These are phyloP conservation scores for Polyommatus icarus DNA, from an alignment of 2,888 invertebrate species.

Conservation along the genomic window DNA sequence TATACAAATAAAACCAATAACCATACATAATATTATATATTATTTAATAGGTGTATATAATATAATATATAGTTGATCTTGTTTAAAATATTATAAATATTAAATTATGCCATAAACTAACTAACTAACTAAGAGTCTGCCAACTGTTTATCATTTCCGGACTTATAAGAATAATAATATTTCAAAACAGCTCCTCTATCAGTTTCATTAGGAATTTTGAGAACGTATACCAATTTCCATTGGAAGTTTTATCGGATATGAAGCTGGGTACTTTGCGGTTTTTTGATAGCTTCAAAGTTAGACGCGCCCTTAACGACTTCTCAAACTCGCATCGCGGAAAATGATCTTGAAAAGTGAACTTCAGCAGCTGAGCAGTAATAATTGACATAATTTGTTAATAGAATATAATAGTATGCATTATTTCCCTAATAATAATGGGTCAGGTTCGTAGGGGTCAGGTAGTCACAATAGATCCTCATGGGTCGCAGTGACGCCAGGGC, in stretches of 20 bases:
- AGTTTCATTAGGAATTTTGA: conserved; percentile 19
- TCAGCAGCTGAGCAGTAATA: neutral
- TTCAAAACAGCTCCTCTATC: neutral
- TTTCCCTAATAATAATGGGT: neutral
- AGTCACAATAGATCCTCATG: too few species aligned
- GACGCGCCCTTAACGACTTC: neutral
- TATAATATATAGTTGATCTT: too few species aligned
- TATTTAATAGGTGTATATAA: too few species aligned
- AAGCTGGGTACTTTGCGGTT: conserved; percentile 5
- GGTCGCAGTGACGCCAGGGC: too few species aligned
- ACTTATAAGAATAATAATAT: neutral
- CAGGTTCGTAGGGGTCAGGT: too few species aligned
- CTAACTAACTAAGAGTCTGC: too few species aligned
- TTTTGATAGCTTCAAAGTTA: conserved; percentile 10
- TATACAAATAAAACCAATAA: too few species aligned
- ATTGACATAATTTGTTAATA: neutral
- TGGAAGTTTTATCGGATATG: conserved; percentile 13
- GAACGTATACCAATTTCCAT: conserved; percentile 10
- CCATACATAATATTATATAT: too few species aligned
- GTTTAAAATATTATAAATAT: too few species aligned
- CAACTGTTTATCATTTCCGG: neutral
- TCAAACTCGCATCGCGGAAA: conserved; percentile 2
- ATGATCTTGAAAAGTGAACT: neutral
- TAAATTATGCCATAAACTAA: too few species aligned
- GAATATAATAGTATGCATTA: neutral